phyloP scores from a whole-genome alignment of 1,140 invertebrate genomes.

The Arctopsyche grandis region DNA sequence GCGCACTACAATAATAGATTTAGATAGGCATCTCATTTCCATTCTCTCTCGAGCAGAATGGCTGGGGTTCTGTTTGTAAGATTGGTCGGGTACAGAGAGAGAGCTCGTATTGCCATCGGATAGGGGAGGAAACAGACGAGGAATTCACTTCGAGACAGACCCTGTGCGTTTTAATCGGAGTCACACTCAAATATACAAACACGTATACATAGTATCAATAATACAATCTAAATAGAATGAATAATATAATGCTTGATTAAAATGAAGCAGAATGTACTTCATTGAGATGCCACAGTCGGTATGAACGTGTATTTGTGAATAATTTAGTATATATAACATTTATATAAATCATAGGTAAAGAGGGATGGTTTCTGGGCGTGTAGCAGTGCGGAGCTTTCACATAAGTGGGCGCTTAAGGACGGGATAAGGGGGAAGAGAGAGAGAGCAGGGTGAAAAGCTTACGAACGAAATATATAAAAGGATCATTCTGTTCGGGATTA shows the following conservation, averaged over 20 bases:
- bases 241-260: too few relatives aligned
- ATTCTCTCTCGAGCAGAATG: slow-evolving; percentile 35
- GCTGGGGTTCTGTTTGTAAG: slow-evolving; percentile 38
- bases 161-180: not conserved
- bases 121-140: not conserved
- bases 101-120: slow-evolving; percentile 22
- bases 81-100: slow-evolving; percentile 18
- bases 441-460: slow-evolving; percentile 29
- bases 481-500: slow-evolving; percentile 53
- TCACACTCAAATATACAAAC: not conserved
- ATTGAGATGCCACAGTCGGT: too few relatives aligned
- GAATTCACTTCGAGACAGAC: slow-evolving; percentile 13
- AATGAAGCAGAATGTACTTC: too few relatives aligned
- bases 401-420: slow-evolving; percentile 43
- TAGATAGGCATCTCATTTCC: slow-evolving; percentile 39
- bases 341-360: not conserved
- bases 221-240: too few relatives aligned
- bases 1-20: slow-evolving; percentile 39
- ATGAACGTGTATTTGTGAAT: too few relatives aligned
- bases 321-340: too few relatives aligned
- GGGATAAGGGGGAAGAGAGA: not conserved
- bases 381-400: slow-evolving; percentile 28
- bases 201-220: not conserved
- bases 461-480: slow-evolving; percentile 51
- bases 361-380: not conserved